Percentiles rank a stretch among this genome's conserved stretches.
These are phyloP conservation scores for Branchinecta lynchi DNA, from an alignment of 1,140 invertebrate genomes.

Conservation along the genomic window DNA sequence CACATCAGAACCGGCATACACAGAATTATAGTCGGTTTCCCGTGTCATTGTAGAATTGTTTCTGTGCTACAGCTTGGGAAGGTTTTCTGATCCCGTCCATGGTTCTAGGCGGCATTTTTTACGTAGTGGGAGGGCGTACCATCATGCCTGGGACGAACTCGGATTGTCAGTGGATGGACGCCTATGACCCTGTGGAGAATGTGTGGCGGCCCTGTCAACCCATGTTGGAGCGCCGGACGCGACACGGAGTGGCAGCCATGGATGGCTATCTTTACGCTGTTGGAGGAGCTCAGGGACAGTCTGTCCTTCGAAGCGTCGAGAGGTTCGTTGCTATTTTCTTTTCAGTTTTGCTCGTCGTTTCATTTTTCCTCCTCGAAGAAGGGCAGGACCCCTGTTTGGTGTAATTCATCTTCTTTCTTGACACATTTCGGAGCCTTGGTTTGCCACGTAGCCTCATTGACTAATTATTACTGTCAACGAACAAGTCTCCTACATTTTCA, in stretches of 20 bases:
- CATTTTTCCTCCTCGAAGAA: too few relatives aligned
- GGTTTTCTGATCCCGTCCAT: too few relatives aligned
- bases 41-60: too few relatives aligned
- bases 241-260: slow-evolving; percentile 79
- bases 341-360: background rate
- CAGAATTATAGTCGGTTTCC: slow-evolving; percentile 13
- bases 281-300: slow-evolving; percentile 63
- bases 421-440: too few relatives aligned
- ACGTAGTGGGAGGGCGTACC: slow-evolving; percentile 77
- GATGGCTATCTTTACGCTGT: slow-evolving; percentile 77
- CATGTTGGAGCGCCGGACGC: slow-evolving; percentile 66
- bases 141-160: slow-evolving; percentile 65
- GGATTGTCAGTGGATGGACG: slow-evolving; percentile 53
- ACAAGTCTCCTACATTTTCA: too few relatives aligned
- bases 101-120: slow-evolving; percentile 47
- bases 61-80: too few relatives aligned
- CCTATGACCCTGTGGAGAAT: slow-evolving; percentile 58
- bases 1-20: background rate
- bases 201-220: slow-evolving; percentile 59
- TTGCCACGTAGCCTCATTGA: too few relatives aligned
- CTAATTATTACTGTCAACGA: too few relatives aligned
- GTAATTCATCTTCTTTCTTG: too few relatives aligned
- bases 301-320: slow-evolving; percentile 74
- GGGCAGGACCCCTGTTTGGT: too few relatives aligned
- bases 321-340: slow-evolving; percentile 38